These are phyloP conservation scores for Sparus aurata DNA, from an alignment of 2,797 vertebrate species.

Conservation along the genomic window DNA sequence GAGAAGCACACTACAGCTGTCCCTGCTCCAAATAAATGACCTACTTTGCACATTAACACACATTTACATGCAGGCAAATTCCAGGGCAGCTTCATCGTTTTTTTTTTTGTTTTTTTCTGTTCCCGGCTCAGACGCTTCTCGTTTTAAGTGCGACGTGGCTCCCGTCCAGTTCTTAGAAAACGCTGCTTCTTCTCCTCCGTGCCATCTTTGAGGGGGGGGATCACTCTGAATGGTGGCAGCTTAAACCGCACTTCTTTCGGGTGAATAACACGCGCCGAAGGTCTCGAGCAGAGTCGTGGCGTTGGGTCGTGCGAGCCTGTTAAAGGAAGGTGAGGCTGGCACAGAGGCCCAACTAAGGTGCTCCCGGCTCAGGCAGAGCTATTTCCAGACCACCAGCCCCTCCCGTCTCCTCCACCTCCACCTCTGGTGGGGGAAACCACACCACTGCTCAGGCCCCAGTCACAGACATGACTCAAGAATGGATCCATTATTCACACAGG, in stretches of 20 bases:
- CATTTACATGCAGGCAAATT: conserved; percentile 79
- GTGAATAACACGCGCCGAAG: conserved; percentile 32
- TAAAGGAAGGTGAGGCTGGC: conserved; percentile 63
- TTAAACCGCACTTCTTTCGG: conserved; percentile 43
- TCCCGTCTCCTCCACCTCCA: conserved; percentile 67
- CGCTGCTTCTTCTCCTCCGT: conserved; percentile 21
- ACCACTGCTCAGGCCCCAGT: conserved; percentile 68
- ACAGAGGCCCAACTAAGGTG: conserved; percentile 76
- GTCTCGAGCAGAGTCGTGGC: conserved; percentile 42
- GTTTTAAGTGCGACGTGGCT: conserved; percentile 53
- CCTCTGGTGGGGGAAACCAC: conserved; percentile 77
- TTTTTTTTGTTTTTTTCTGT: conserved; percentile 40
- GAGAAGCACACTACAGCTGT: conserved; percentile 72
- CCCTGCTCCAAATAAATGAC: conserved; percentile 86
- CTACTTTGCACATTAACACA: conserved; percentile 85
- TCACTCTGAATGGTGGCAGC: conserved; percentile 40
- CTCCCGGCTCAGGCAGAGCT: conserved; percentile 67
- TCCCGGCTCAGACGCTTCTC: conserved; percentile 41
- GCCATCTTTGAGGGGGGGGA: conserved; percentile 43
- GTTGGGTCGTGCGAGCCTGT: conserved; percentile 51
- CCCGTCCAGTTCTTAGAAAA: conserved; percentile 73
- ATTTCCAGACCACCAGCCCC: conserved; percentile 77
- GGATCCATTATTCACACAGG: conserved; percentile 85
- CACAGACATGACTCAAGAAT: conserved; percentile 82
- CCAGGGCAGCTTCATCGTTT: conserved; percentile 63